phyloP scores from a whole-genome alignment of 2,888 invertebrate genomes.

The Eretmocerus hayati region DNA sequence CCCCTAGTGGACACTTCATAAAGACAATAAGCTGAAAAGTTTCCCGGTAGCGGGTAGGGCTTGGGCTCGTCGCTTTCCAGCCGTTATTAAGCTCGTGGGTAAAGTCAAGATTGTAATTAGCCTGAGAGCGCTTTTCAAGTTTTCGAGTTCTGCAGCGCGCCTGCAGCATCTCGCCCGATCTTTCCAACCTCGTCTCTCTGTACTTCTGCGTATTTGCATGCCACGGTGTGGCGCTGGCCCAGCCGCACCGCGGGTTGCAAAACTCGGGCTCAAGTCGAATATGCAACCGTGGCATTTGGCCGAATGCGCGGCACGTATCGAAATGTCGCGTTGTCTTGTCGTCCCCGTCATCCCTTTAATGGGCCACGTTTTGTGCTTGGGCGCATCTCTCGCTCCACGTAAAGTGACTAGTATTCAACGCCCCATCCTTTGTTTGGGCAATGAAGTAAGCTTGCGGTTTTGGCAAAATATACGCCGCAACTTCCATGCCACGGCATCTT shows the following conservation, averaged over 20 bases:
- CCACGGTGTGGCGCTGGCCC: conserved; percentile 3
- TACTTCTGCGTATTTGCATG: conserved; percentile 35
- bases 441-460: too few species aligned
- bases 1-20: conserved; percentile 43
- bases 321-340: conserved; percentile 33
- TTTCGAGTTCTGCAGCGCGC: conserved; percentile 37
- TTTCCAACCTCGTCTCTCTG: conserved; percentile 10
- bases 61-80: conserved; percentile 34
- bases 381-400: conserved; percentile 2
- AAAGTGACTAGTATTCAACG: too few species aligned
- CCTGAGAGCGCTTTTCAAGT: conserved; percentile 33
- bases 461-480: too few species aligned
- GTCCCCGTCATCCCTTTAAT: conserved; percentile 26
- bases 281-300: too few species aligned
- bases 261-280: conserved; percentile 15
- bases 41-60: conserved; percentile 18
- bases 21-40: conserved; percentile 46
- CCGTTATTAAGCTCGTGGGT: conserved; percentile 44
- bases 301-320: conserved; percentile 43
- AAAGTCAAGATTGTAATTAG: conserved; percentile 47
- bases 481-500: too few species aligned
- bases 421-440: too few species aligned
- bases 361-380: conserved; percentile 5
- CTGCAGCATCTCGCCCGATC: conserved; percentile 22
- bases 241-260: too few species aligned